Percentiles rank a stretch among this genome's conserved stretches.
phyloP scores from a whole-genome alignment of 2,888 invertebrate species.

The Iphiclides podalirius region DNA sequence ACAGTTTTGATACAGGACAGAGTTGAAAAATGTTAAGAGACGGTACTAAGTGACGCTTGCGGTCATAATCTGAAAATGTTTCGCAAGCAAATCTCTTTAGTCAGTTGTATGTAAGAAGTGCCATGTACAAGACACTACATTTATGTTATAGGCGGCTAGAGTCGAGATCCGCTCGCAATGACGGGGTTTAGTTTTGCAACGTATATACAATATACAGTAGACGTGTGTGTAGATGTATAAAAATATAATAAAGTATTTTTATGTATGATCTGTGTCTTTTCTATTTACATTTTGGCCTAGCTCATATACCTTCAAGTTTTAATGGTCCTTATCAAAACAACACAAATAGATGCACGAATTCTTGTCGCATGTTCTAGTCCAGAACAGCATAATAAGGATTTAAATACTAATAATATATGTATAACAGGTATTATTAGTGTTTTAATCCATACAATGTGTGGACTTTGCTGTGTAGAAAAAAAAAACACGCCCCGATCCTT shows the following conservation, averaged over 20 bases:
- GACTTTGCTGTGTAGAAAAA: too few species aligned
- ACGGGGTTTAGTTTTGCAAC: conserved; percentile 27
- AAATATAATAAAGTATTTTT: conserved; percentile 31
- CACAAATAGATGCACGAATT: too few species aligned
- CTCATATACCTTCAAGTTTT: too few species aligned
- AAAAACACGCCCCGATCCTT: too few species aligned
- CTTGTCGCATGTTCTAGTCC: too few species aligned
- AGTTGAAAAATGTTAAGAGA: not conserved
- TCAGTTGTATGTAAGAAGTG: not conserved
- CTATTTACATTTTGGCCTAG: too few species aligned
- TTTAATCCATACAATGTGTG: too few species aligned
- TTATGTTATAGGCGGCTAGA: not conserved
- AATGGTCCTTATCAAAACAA: too few species aligned
- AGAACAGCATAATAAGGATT: too few species aligned
- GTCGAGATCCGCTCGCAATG: not conserved
- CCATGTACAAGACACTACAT: conserved; percentile 1
- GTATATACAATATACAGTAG: conserved; percentile 26
- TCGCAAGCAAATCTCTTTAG: not conserved
- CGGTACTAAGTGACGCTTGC: not conserved
- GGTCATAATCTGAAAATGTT: not conserved
- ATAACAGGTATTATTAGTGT: too few species aligned
- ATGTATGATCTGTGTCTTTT: conserved; percentile 21
- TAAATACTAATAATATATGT: too few species aligned
- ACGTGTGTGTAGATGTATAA: conserved; percentile 29
- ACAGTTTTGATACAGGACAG: too few species aligned